These are phyloP conservation scores for Nannospalax galili DNA, from an alignment of 2,113 vertebrate genomes.

Conservation along the genomic window DNA sequence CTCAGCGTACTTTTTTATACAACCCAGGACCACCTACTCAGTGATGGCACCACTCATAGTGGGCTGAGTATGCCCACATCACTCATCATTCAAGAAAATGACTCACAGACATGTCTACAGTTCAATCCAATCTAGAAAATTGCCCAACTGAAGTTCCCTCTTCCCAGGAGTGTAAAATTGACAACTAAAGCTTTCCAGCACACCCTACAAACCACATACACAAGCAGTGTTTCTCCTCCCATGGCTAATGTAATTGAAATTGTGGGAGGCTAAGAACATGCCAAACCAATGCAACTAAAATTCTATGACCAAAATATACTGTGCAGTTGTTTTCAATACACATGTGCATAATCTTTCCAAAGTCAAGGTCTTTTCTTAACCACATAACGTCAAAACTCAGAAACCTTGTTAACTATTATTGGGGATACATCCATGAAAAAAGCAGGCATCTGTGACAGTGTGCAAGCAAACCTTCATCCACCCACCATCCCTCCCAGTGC, in stretches of 20 bases:
- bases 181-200: too few species aligned
- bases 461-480: neutral
- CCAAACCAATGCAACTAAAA: neutral
- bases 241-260: neutral
- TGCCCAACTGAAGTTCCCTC: too few species aligned
- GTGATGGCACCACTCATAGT: too few species aligned
- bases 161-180: too few species aligned
- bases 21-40: too few species aligned
- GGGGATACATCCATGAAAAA: neutral
- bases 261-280: neutral
- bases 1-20: too few species aligned
- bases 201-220: neutral
- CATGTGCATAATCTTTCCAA: neutral
- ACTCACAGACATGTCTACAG: too few species aligned
- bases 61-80: too few species aligned
- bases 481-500: neutral
- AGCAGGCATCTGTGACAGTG: neutral
- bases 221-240: neutral
- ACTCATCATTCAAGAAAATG: too few species aligned
- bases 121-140: too few species aligned
- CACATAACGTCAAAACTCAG: neutral
- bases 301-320: neutral
- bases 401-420: neutral
- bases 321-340: neutral
- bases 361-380: neutral